Evolutionary conservation across 1,140 invertebrate genomes (phyloP).

Genomic region (Caerostris darwini): DNA sequence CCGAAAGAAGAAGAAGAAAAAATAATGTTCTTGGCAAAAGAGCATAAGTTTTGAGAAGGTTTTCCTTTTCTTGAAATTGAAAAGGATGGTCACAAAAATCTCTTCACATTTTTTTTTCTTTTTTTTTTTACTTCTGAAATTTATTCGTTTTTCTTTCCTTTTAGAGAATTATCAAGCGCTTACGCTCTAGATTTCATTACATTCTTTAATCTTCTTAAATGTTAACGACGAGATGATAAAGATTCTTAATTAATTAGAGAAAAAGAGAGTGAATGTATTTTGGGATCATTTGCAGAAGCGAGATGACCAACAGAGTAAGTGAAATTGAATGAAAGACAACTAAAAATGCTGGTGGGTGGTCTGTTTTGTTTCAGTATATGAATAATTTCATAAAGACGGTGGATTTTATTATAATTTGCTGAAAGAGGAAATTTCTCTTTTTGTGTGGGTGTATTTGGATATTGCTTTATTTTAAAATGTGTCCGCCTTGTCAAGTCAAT

Average conservation of each 20-base stretch:
- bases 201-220: conserved; percentile 29
- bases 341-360: background rate
- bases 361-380: background rate
- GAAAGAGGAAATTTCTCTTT: background rate
- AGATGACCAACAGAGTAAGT: background rate
- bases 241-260: background rate
- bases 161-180: background rate
- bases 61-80: background rate
- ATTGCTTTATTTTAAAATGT: background rate
- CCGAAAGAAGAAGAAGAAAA: no score
- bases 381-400: background rate
- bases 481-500: no score
- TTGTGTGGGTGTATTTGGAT: background rate
- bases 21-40: no score
- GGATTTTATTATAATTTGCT: background rate
- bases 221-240: background rate
- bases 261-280: background rate
- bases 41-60: background rate
- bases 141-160: background rate
- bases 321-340: background rate
- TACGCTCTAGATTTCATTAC: background rate
- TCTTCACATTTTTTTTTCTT: background rate
- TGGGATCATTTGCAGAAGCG: background rate
- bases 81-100: background rate
- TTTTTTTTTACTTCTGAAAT: background rate